Base-by-base conservation (phyloP, 35 echinoderm and acorn worm genomes). In the Lytechinus pictus region DNA sequence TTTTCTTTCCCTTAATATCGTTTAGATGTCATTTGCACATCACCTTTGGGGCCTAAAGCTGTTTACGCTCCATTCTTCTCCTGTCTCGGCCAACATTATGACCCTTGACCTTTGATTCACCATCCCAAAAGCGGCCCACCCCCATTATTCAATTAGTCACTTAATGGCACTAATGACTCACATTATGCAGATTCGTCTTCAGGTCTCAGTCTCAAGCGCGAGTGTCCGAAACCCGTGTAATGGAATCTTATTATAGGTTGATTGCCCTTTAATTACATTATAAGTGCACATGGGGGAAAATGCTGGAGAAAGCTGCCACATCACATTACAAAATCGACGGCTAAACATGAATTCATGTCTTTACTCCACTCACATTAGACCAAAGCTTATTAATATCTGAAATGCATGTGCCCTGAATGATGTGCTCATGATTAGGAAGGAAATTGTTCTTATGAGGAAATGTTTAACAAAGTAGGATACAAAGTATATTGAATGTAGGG, bases 81-180 rank as follows among this genome's bases (percentile, higher is more conserved):
- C 66, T n/a, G 66, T 79, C 66, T 79, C 19, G 19, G 19, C n/a
- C 66, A 79, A 79, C 19, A 79, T 44, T 7, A 8, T n/a, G 66
- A 79, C 66, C 66, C n/a, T 79, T 79, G 66, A 79, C 66, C 12
- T n/a, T 27, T 24, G 66, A 24, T 24, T 79, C 21, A 16, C 66
- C n/a, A 44, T 44, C 21, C 14, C 16, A 7, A 7, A 79, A 24
- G n/a, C 6, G n/a, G 66, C 66, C 88, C 28, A 54, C 88, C 88
- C 88, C 88, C 88, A 90, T 90, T 90, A 90, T 90, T 90, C 52
- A 90, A 90, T 90, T 90, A 90, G 29, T 54, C 88, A 54, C 88
- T 27, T 90, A 90, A 90, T 90, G 10, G 88, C 28, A 10, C 52
- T 52, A 54, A 90, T 90, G 88, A 90, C 29, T 90, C 88, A 90